These are phyloP conservation scores for Cheilosia grossa DNA, from an alignment of 2,888 invertebrate species.

Conservation along the genomic window DNA sequence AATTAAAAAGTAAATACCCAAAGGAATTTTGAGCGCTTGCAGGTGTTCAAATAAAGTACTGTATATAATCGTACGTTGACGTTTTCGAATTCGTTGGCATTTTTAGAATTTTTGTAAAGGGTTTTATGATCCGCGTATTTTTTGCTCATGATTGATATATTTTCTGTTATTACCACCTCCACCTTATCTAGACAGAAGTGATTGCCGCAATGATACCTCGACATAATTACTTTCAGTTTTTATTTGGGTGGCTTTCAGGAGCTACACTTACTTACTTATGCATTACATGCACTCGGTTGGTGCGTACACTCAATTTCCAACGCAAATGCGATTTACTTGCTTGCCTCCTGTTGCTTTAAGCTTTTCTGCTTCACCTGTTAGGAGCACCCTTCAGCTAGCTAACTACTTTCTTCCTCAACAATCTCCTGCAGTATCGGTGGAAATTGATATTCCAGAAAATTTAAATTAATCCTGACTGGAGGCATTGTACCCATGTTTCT, in stretches of 20 bases:
- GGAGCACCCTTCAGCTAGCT: neutral
- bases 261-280: no score
- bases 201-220: neutral
- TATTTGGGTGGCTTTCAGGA: neutral
- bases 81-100: no score
- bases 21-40: neutral
- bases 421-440: neutral
- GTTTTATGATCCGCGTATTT: neutral
- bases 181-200: neutral
- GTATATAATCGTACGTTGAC: no score
- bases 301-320: neutral
- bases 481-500: neutral
- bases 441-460: slow-evolving; percentile 41
- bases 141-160: neutral
- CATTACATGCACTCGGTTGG: neutral
- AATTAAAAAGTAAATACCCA: neutral
- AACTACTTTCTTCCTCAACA: neutral
- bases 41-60: no score
- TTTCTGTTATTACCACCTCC: neutral
- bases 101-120: neutral
- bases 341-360: slow-evolving; percentile 7
- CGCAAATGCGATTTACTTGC: slow-evolving; percentile 21
- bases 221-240: neutral
- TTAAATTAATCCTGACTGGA: slow-evolving; percentile 10
- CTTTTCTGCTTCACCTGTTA: neutral